These are phyloP conservation scores for Lydus trimaculatus DNA, from an alignment of 2,888 invertebrate species.

Conservation along the genomic window DNA sequence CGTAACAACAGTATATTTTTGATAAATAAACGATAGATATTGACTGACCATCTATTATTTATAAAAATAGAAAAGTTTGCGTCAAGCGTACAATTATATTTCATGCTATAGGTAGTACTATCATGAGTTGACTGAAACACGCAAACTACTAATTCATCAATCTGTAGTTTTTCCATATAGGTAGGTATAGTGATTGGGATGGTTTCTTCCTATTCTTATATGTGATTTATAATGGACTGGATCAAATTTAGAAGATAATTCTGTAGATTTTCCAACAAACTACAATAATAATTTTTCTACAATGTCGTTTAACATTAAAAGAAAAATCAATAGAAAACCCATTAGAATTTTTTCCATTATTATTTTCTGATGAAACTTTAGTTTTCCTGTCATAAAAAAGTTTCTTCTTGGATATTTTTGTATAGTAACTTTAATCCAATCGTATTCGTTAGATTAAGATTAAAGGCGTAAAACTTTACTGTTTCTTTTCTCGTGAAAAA, in stretches of 20 bases:
- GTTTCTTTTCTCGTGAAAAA: neutral
- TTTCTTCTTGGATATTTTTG: constrained; percentile 1
- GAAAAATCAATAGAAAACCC: constrained; percentile 5
- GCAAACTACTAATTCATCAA: constrained; percentile 38
- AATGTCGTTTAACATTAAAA: neutral
- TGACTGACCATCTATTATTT: constrained; percentile 30
- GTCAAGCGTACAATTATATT: constrained; percentile 35
- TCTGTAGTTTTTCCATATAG: constrained; percentile 7
- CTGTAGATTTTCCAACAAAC: neutral
- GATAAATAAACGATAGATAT: constrained; percentile 13
- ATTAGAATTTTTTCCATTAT: constrained; percentile 7
- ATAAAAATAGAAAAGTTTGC: constrained; percentile 26
- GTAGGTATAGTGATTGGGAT: neutral
- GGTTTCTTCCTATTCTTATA: neutral
- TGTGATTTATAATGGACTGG: neutral
- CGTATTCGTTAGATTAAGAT: constrained; percentile 9
- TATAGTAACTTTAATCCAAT: constrained; percentile 1
- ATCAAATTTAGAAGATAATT: neutral
- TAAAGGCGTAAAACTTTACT: constrained; percentile 2
- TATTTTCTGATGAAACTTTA: constrained; percentile 6
- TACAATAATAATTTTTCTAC: neutral
- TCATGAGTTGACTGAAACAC: constrained; percentile 33
- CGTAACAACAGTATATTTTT: neutral
- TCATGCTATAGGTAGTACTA: constrained; percentile 30
- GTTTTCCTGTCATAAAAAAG: neutral